Evolutionary conservation across 1,140 invertebrate genomes (phyloP), one percentile per base, ranked within the genome.

Genomic region (Panonychus citri): DNA sequence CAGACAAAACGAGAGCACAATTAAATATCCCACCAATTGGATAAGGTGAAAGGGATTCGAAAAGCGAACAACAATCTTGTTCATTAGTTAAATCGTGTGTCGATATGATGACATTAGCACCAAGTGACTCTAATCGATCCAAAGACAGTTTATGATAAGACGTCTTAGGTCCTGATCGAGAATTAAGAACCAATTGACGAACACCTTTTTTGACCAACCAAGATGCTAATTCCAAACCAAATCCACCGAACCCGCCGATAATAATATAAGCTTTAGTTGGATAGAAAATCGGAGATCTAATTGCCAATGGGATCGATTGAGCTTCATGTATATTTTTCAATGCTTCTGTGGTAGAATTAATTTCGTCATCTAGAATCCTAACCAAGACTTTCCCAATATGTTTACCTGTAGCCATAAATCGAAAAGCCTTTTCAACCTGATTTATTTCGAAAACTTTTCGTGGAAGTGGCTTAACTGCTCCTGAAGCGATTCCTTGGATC

Each of bases 11-110:
- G 60, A 79, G 84, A 17, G 91, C 90, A 57, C 96, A 72, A 69
- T 97, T 89, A 70, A 96, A 96, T 49, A 96, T 81, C 55, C 86
- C 90, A 53, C 86, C 91, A 56, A 95, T 77, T 10, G 85, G 79
- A 8, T 81, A 85, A 37, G 82, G 64, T 64, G 77, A 74, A 64
- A 77, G 74, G 17, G 71, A 74, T 24, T 81, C 77, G 3, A 28
- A n/a, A 2, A 59, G 27, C 2, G 25, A 26, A 15, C 77, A 69
- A 59, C 75, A 75, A 8, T 84, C 80, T 21, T 83, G 83, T 3
- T 70, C 71, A 0, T 75, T 77, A 2, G 74, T 73, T 15, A 81
- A 57, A 73, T 84, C 60, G 71, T 77, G 37, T 3, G 78, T 85
- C 0, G 81, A 82, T 4, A 91, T 73, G 0, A 74, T 58, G n/a